phyloP scores from a whole-genome alignment of 2,113 vertebrate genomes.

The Leptodactylus fuscus region DNA sequence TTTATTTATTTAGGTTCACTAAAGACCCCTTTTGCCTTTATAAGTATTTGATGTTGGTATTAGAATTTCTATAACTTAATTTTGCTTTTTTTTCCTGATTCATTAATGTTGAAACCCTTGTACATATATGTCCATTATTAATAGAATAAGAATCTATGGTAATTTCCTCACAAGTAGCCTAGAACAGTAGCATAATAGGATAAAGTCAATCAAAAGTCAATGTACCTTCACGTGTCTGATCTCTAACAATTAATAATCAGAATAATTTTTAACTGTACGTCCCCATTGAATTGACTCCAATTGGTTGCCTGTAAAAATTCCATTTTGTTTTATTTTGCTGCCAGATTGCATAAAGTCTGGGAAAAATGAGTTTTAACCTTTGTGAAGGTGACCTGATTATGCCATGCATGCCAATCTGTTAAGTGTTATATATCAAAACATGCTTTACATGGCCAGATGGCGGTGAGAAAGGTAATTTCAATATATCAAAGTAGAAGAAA shows the following conservation, averaged over 20 bases:
- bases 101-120: too few species aligned
- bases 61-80: too few species aligned
- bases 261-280: slow-evolving; percentile 2
- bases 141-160: too few species aligned
- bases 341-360: slow-evolving; percentile 37
- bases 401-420: slow-evolving; percentile 50
- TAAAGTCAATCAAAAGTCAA: slow-evolving; percentile 12
- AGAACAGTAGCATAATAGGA: neutral
- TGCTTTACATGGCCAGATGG: slow-evolving; percentile 50
- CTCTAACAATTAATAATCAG: slow-evolving; percentile 14
- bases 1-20: too few species aligned
- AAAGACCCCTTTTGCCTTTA: too few species aligned
- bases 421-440: slow-evolving; percentile 54
- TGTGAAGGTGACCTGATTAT: slow-evolving; percentile 48
- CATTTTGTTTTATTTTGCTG: slow-evolving; percentile 25
- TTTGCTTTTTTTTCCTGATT: too few species aligned
- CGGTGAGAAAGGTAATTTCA: slow-evolving; percentile 41
- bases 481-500: slow-evolving; percentile 47
- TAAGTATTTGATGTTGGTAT: too few species aligned
- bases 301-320: slow-evolving; percentile 3
- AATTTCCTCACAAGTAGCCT: slow-evolving; percentile 1
- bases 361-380: slow-evolving; percentile 31
- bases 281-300: neutral
- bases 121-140: too few species aligned
- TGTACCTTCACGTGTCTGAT: neutral